Evolutionary conservation across 2,888 invertebrate genomes (phyloP).

Genomic region (Eupithecia dodoneata): DNA sequence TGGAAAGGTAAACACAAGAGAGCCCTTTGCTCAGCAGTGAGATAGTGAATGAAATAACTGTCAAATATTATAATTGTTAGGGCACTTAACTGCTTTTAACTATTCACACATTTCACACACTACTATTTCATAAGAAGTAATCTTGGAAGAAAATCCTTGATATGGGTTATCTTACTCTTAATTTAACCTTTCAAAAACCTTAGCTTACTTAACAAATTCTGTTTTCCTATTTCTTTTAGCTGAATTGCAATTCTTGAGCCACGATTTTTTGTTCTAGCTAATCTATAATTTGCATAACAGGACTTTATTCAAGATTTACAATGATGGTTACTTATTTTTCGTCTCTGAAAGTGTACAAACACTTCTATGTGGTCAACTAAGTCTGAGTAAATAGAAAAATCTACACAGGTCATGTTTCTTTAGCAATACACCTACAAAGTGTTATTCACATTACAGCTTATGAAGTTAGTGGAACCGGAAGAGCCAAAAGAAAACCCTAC

Average conservation of each 20-base stretch:
- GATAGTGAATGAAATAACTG: neutral
- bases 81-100: too few species aligned
- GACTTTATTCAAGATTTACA: slow-evolving; percentile 9
- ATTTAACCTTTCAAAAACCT: neutral
- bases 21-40: neutral
- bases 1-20: neutral
- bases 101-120: too few species aligned
- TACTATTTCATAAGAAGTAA: too few species aligned
- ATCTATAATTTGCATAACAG: too few species aligned
- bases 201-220: neutral
- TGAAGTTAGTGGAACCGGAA: slow-evolving; percentile 84
- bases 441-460: slow-evolving; percentile 69
- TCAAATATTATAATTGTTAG: neutral
- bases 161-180: too few species aligned
- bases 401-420: neutral
- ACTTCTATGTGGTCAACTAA: slow-evolving; percentile 20
- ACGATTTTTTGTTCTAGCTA: too few species aligned
- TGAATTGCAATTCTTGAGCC: neutral
- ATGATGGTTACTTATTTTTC: slow-evolving; percentile 34
- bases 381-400: slow-evolving; percentile 19
- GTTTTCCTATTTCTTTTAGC: neutral
- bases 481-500: slow-evolving; percentile 70
- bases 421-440: neutral
- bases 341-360: slow-evolving; percentile 27
- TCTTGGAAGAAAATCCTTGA: too few species aligned